Conservation (phyloP, 2,113 vertebrate species). For the Genyomyrus donnyi region DNA sequence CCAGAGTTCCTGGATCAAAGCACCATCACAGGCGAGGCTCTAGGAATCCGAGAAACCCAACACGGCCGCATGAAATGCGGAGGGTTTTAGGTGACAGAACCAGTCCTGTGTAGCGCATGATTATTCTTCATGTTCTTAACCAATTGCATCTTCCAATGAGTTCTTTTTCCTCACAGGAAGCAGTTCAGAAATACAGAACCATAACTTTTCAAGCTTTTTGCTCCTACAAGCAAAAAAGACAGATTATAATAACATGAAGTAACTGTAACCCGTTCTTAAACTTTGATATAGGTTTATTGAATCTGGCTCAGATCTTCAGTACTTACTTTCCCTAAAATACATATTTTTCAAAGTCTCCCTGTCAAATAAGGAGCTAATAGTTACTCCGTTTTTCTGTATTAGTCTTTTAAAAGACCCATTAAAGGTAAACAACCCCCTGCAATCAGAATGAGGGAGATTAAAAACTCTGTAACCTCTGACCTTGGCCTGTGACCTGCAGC, state of each 20-base stretch:
- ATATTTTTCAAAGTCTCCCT: neutral
- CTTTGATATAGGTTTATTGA: neutral
- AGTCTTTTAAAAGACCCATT: slow-evolving; percentile 56
- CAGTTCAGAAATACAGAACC: neutral
- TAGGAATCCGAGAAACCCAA: neutral
- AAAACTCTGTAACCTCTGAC: slow-evolving; percentile 57
- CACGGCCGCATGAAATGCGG: neutral
- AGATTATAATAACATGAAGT: neutral
- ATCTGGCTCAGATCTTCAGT: neutral
- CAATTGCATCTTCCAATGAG: neutral
- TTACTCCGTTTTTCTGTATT: slow-evolving; percentile 1
- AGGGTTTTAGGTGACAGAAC: neutral
- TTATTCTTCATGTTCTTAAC: neutral
- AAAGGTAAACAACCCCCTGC: slow-evolving; percentile 60
- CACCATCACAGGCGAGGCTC: neutral
- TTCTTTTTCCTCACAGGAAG: neutral
- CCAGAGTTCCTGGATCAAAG: slow-evolving; percentile 5
- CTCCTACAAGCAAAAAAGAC: neutral
- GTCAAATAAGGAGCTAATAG: neutral
- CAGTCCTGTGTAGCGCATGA: neutral
- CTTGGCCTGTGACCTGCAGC: slow-evolving; percentile 54
- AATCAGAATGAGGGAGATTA: slow-evolving; percentile 52
- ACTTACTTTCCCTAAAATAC: neutral
- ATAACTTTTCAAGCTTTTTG: neutral
- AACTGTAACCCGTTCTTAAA: neutral